Base-by-base conservation (phyloP, 2,888 invertebrate genomes). In the Hirtodrosophila alboralis region DNA sequence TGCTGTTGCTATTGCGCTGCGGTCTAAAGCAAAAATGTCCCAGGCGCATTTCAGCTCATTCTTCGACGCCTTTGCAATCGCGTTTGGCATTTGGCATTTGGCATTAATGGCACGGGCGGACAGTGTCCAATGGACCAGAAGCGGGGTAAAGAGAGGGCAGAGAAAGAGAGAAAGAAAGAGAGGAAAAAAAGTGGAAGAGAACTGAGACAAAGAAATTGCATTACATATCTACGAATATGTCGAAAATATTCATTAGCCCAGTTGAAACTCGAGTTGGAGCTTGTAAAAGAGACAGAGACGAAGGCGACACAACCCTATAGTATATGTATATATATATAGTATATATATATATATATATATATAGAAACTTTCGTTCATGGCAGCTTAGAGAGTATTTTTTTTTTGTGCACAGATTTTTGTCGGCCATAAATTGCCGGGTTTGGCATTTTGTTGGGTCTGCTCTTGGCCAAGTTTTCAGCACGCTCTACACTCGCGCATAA, bases 21-120 rank as follows among this genome's bases (percentile, higher is more conserved):
- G 59, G 70, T 23, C 30, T 49, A 52, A 47, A 38, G 40, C 61
- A 38, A 71, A 77, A 77, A 72, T 71, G 77, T 76, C 71, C 80
- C 80, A 57, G 54, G 71, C 74, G 80, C 61, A 71, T 79, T 84
- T 74, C 68, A 62, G 45, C 84, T 74, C 62, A 77, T 74, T 84
- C 79, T 80, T 79, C 81, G 77, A 79, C 79, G 79, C 79, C 84
- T 84, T 76, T 64, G 74, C 81, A 84, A 79, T 79, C 64, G 77
- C 81, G 70, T 77, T 79, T 80, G 81, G 59, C 59, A 60, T 79
- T 79, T 80, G 81, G 59, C 59, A 60, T 79, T 80, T 74, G 74
- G 71, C 77, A 77, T 70, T 83, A 79, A 83, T 73, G 65, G 65
- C 48, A 45, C 64, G 71, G 71, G 73, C 58, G 60, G 61, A 66